Conservation (phyloP, 2,797 vertebrate species). For the Coregonus ussuriensis region DNA sequence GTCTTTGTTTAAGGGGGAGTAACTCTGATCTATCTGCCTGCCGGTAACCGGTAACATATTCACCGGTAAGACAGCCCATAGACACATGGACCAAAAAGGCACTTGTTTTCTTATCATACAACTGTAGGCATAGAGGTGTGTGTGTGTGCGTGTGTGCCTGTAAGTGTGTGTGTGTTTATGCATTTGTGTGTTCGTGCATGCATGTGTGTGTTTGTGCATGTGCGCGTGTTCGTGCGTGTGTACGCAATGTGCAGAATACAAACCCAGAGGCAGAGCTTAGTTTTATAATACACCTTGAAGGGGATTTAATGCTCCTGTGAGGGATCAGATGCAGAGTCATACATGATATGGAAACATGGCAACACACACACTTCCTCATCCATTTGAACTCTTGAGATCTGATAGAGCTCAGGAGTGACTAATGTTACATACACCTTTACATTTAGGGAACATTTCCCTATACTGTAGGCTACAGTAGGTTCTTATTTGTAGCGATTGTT, state of each 20-base stretch:
- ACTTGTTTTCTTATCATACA: not conserved
- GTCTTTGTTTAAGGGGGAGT: conserved; percentile 61
- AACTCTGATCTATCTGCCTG: conserved; percentile 57
- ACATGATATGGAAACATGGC: conserved; percentile 35
- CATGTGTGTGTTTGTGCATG: not conserved
- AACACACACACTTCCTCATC: conserved; percentile 28
- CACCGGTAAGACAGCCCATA: not conserved
- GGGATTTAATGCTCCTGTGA: conserved; percentile 35
- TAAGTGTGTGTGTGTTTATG: not conserved
- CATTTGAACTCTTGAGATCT: conserved; percentile 26
- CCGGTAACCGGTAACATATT: not conserved
- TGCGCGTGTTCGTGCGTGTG: conserved; percentile 41
- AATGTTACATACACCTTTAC: conserved; percentile 11
- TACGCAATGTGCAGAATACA: conserved; percentile 24
- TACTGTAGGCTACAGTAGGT: not conserved
- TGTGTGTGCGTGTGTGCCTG: not conserved
- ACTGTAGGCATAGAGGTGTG: not conserved
- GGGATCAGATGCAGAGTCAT: conserved; percentile 12
- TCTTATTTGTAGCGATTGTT: not conserved
- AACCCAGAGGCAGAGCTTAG: conserved; percentile 5
- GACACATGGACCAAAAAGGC: conserved; percentile 6
- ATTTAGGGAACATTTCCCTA: not conserved
- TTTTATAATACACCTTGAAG: conserved; percentile 41
- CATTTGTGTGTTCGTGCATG: not conserved
- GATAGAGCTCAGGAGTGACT: conserved; percentile 14